phyloP scores from a whole-genome alignment of 2,888 invertebrate genomes.

The Norana najaformis region DNA sequence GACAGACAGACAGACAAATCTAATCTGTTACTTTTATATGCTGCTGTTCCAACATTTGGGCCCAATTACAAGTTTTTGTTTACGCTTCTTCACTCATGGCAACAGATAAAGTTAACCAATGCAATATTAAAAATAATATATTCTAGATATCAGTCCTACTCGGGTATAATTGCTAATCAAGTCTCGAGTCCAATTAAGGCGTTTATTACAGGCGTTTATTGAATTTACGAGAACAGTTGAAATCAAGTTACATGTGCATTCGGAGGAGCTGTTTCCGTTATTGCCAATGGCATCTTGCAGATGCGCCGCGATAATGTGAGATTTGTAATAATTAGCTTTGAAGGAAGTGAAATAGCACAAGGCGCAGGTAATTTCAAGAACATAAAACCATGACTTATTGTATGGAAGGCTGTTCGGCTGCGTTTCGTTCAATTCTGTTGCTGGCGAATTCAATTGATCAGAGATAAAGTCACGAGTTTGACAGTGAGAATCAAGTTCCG shows the following conservation, averaged over 20 bases:
- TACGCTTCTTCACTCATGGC: neutral
- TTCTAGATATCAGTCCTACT: neutral
- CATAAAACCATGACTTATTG: neutral
- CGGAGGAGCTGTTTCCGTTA: neutral
- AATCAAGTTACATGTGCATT: neutral
- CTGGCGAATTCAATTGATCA: neutral
- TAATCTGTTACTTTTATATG: too few relatives aligned
- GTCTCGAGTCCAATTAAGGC: neutral
- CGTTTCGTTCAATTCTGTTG: neutral
- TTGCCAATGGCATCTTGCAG: neutral
- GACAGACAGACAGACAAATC: too few relatives aligned
- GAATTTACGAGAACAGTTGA: neutral
- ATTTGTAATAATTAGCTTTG: neutral
- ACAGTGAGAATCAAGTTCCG: neutral
- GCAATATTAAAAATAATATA: neutral
- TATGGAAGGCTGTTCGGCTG: too few relatives aligned
- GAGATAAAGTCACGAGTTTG: neutral
- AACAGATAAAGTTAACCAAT: neutral
- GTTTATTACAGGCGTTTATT: neutral
- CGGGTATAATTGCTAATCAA: neutral
- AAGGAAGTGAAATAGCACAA: neutral
- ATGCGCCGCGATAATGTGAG: neutral
- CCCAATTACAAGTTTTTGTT: too few relatives aligned
- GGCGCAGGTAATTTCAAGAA: neutral
- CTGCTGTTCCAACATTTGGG: too few relatives aligned